These are phyloP conservation scores for Anableps anableps DNA, from an alignment of 2,797 vertebrate species.

Conservation along the genomic window DNA sequence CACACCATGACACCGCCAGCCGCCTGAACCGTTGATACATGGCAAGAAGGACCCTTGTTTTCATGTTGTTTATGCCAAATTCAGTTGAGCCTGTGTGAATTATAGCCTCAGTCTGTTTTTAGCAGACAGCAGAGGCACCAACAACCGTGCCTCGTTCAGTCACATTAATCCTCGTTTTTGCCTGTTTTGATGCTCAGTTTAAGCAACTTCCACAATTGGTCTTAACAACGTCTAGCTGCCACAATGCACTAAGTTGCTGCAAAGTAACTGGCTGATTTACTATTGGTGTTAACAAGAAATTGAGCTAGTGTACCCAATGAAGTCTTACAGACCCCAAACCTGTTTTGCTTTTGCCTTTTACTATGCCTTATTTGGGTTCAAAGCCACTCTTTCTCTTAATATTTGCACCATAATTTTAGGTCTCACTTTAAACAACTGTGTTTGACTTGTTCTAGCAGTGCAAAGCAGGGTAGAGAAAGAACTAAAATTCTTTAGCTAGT, in stretches of 20 bases:
- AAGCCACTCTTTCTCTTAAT: background rate
- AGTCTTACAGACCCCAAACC: background rate
- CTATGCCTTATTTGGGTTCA: background rate
- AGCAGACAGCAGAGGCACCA: too few species aligned
- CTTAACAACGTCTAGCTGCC: too few species aligned
- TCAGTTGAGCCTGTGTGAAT: background rate
- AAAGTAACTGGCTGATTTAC: background rate
- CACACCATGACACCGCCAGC: background rate
- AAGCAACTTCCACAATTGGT: too few species aligned
- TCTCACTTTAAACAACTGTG: conserved; percentile 46
- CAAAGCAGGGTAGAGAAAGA: conserved; percentile 41
- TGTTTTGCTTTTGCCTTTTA: background rate
- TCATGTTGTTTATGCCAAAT: background rate
- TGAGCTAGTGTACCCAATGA: background rate
- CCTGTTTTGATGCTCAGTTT: background rate
- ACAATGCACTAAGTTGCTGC: background rate
- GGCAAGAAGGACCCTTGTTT: background rate
- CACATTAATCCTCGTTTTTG: background rate
- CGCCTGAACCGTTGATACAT: background rate
- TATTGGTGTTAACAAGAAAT: background rate
- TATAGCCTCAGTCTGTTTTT: too few species aligned
- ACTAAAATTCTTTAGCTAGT: conserved; percentile 37
- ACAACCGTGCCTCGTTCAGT: too few species aligned
- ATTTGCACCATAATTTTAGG: background rate
- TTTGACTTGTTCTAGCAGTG: conserved; percentile 51